Evolutionary conservation across 2,113 vertebrate species (phyloP).

Genomic region (Thomomys bottae): DNA sequence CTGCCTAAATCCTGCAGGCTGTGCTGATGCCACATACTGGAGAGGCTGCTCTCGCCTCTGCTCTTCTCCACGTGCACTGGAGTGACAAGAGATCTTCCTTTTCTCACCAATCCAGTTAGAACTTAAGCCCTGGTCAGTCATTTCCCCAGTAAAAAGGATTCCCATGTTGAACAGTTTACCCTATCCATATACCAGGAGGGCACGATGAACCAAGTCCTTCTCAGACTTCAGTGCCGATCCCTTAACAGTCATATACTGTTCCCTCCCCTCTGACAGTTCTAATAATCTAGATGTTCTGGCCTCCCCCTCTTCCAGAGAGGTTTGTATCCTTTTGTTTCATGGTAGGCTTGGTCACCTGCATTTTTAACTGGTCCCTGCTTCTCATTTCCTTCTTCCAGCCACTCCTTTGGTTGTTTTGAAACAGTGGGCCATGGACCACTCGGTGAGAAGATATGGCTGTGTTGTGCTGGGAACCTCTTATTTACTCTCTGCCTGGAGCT

Average conservation of each 20-base stretch:
- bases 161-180: not conserved
- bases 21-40: fast-evolving
- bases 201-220: not conserved
- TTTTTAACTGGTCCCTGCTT: not conserved
- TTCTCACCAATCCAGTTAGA: not conserved
- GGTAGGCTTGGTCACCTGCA: slow-evolving; percentile 5
- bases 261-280: not conserved
- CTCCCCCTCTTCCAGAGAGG: not conserved
- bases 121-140: not conserved
- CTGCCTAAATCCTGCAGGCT: not conserved
- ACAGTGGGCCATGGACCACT: slow-evolving; percentile 52
- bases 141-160: not conserved
- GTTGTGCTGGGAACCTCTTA: not conserved
- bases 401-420: not conserved
- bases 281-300: not conserved
- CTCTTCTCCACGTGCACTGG: not conserved
- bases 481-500: slow-evolving; percentile 18
- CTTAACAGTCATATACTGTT: not conserved
- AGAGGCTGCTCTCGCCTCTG: not conserved
- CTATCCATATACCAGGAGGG: not conserved
- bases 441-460: slow-evolving; percentile 29
- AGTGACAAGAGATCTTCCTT: not conserved
- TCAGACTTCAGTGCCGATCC: not conserved
- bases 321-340: slow-evolving; percentile 19
- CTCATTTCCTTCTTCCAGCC: not conserved